These are phyloP conservation scores for Pipa parva DNA, from an alignment of 2,113 vertebrate genomes.

Conservation along the genomic window DNA sequence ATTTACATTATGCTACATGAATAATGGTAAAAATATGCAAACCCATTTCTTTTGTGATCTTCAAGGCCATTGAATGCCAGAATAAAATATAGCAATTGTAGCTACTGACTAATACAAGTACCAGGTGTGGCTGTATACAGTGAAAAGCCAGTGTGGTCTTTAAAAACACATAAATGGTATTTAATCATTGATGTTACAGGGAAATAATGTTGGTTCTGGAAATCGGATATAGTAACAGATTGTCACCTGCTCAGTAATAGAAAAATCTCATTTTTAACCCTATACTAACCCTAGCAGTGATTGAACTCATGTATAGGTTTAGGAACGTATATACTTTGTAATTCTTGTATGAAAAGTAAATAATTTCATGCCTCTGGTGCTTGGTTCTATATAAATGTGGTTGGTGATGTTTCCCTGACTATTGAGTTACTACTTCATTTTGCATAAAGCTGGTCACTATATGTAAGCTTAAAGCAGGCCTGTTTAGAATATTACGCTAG, in stretches of 20 bases:
- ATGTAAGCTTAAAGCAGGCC: no score
- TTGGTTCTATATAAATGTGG: no score
- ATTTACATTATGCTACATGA: constrained; percentile 79
- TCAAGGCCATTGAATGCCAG: constrained; percentile 53
- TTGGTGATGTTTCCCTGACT: no score
- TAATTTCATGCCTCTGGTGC: no score
- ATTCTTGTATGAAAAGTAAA: no score
- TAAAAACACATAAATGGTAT: constrained; percentile 31
- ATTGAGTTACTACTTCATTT: no score
- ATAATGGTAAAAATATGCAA: constrained; percentile 72
- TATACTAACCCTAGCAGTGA: neutral
- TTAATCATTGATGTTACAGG: constrained; percentile 34
- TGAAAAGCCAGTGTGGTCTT: constrained; percentile 28
- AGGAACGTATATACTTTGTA: no score
- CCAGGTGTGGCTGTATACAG: constrained; percentile 23
- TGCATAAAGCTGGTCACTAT: no score
- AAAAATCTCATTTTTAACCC: neutral
- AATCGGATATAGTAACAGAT: constrained; percentile 18
- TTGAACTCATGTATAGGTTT: no score
- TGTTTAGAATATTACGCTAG: no score
- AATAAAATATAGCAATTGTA: constrained; percentile 41
- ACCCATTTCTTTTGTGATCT: constrained; percentile 61
- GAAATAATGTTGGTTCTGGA: neutral
- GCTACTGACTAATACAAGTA: constrained; percentile 30
- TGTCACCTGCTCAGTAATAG: constrained; percentile 12